A percentile compares a stretch with the other conserved stretches of the same genome.
Evolutionary conservation across 2,888 invertebrate genomes (phyloP).

Genomic region (Mythimna ferrago): DNA sequence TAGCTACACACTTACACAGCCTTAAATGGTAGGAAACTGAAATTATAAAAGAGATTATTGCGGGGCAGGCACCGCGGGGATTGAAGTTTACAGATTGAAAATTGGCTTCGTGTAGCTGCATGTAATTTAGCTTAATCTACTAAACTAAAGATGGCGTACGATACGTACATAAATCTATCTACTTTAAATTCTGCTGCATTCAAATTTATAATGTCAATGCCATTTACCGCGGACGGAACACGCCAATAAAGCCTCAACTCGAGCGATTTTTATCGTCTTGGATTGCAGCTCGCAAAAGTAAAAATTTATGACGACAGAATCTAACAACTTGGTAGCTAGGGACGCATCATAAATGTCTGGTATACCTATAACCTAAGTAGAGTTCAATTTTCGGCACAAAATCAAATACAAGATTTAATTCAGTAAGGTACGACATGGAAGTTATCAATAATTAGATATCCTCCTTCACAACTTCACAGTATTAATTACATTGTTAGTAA

Average conservation of each 20-base stretch:
- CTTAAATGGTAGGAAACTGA: not conserved
- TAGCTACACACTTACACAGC: not conserved
- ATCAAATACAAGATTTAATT: not conserved
- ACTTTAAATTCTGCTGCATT: slow-evolving; percentile 7
- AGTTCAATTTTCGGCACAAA: not conserved
- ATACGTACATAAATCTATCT: not conserved
- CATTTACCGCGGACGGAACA: slow-evolving; percentile 18
- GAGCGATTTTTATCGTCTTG: slow-evolving; percentile 34
- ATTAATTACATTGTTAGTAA: slow-evolving; percentile 20
- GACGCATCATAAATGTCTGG: not conserved
- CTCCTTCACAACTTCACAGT: not conserved
- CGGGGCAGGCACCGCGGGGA: not conserved
- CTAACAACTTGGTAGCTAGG: slow-evolving; percentile 1
- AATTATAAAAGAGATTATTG: not conserved
- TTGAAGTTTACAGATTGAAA: not conserved
- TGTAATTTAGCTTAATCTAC: not conserved
- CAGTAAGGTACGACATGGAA: not conserved
- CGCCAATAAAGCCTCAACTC: slow-evolving; percentile 26
- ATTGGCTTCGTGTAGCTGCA: not conserved
- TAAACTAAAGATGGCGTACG: not conserved
- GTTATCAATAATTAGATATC: not conserved
- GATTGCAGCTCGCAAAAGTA: slow-evolving; percentile 32
- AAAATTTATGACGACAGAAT: slow-evolving; percentile 28
- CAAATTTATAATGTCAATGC: slow-evolving; percentile 18
- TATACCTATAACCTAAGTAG: too few species aligned